Conservation (phyloP, 2,113 vertebrate species). For the Otocyon megalotis region DNA sequence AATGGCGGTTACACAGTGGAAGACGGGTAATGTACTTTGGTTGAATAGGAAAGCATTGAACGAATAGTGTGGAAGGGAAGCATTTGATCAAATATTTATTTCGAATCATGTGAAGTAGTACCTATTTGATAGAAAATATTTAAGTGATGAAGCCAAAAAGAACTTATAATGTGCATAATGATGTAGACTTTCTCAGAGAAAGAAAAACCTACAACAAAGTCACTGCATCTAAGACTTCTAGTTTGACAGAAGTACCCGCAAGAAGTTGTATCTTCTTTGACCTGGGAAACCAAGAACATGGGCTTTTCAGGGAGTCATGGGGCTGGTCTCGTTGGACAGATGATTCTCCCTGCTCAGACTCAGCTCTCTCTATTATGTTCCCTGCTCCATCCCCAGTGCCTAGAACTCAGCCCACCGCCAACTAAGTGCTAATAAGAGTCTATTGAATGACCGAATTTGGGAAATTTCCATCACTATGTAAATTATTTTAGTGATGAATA, state of each 20-base stretch:
- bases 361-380: background rate
- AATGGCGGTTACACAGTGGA: background rate
- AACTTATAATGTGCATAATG: constrained; percentile 7
- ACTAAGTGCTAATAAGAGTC: background rate
- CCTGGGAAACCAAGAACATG: background rate
- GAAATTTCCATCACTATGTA: background rate
- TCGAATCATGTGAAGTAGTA: background rate
- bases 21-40: background rate
- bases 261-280: background rate
- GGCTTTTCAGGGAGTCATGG: background rate
- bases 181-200: constrained; percentile 2
- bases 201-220: background rate
- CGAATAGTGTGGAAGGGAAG: background rate
- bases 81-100: background rate
- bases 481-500: background rate
- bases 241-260: background rate
- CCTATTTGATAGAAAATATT: background rate
- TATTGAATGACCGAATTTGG: constrained; percentile 2
- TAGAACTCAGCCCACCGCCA: background rate
- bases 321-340: background rate
- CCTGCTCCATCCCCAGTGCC: too few relatives aligned
- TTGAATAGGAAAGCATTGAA: background rate
- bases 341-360: background rate
- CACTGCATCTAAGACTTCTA: background rate
- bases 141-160: constrained; percentile 62